Evolutionary conservation across 2,797 vertebrate genomes (phyloP).

Genomic region (Phrynocephalus vlangalii): DNA sequence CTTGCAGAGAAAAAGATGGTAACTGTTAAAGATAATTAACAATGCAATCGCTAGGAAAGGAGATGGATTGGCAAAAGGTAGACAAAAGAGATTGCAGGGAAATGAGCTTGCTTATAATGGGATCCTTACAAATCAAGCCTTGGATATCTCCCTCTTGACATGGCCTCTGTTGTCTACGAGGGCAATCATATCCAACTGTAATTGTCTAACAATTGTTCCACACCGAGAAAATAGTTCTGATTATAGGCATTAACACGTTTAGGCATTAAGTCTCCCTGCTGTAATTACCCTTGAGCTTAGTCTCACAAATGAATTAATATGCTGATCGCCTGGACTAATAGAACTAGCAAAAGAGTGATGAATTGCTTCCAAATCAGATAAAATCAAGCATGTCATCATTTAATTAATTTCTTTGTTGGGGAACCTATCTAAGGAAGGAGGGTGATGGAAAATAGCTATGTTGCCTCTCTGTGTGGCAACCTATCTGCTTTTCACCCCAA

Average conservation of each 20-base stretch:
- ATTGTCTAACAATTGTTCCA: conserved; percentile 81
- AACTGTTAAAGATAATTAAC: conserved; percentile 54
- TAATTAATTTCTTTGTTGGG: conserved; percentile 87
- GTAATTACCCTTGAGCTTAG: conserved; percentile 85
- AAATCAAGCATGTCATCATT: conserved; percentile 89
- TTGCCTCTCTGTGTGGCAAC: conserved; percentile 36
- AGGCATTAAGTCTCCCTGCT: conserved; percentile 78
- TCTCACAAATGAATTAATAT: conserved; percentile 85
- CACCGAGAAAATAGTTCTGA: conserved; percentile 81
- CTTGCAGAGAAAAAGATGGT: conserved; percentile 33
- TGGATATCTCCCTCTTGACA: conserved; percentile 73
- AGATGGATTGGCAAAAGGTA: neutral
- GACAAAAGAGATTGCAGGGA: conserved; percentile 35
- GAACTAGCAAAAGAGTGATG: conserved; percentile 85
- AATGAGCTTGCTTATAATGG: conserved; percentile 65
- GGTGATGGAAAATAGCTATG: conserved; percentile 53
- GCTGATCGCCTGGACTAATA: conserved; percentile 78
- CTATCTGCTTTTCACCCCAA: neutral
- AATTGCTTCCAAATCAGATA: conserved; percentile 91
- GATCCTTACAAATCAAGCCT: conserved; percentile 66
- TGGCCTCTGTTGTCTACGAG: conserved; percentile 68
- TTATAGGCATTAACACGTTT: conserved; percentile 82
- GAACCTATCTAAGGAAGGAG: conserved; percentile 50
- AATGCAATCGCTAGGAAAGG: conserved; percentile 35
- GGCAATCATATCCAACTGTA: conserved; percentile 77